Evolutionary conservation across 1,140 invertebrate genomes (phyloP).

Genomic region (Lepidostoma basale): DNA sequence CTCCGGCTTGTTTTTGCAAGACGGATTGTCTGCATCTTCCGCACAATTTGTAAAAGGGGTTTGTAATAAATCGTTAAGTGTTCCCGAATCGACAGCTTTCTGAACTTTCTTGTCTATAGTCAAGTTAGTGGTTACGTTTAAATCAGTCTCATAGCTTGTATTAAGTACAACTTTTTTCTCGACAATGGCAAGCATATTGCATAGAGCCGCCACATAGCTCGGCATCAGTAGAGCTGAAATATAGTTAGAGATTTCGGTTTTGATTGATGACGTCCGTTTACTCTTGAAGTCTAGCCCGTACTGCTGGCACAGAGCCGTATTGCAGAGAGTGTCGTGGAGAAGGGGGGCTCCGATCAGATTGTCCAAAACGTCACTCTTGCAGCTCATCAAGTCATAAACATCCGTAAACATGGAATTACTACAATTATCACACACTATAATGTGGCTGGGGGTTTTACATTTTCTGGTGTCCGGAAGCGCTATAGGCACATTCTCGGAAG

Average conservation of each 20-base stretch:
- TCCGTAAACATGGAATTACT: constrained; percentile 68
- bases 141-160: constrained; percentile 61
- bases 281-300: constrained; percentile 67
- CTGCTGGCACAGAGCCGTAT: constrained; percentile 61
- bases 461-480: constrained; percentile 58
- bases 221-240: constrained; percentile 66
- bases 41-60: constrained; percentile 33
- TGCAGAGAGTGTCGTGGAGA: constrained; percentile 62
- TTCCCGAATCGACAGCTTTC: constrained; percentile 7
- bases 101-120: constrained; percentile 52
- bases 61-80: constrained; percentile 35
- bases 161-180: constrained; percentile 73
- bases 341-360: constrained; percentile 62
- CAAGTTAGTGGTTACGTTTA: constrained; percentile 58
- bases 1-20: constrained; percentile 24
- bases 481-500: constrained; percentile 56
- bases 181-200: constrained; percentile 71
- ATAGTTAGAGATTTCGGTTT: constrained; percentile 58
- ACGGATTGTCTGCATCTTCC: constrained; percentile 18
- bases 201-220: constrained; percentile 76
- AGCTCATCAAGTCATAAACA: constrained; percentile 71
- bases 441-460: constrained; percentile 70
- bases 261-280: constrained; percentile 57
- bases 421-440: constrained; percentile 73
- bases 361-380: constrained; percentile 62